Conservation (phyloP, 2,113 vertebrate genomes). For the Gasterosteus nipponicus region DNA sequence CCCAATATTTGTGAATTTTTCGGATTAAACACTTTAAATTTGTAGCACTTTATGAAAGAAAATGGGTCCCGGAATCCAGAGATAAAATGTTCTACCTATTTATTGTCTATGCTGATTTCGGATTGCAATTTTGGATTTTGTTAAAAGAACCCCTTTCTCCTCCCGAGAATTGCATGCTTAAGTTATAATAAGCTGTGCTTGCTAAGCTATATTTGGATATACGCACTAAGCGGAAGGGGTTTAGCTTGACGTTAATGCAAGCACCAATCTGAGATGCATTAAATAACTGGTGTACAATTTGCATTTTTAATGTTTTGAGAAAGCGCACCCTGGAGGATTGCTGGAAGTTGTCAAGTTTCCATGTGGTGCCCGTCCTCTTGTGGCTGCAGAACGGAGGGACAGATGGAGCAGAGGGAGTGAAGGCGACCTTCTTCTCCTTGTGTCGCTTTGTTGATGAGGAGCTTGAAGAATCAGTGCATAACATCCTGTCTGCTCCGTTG, state of each 20-base stretch:
- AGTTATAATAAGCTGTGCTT: neutral
- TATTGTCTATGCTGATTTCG: no score
- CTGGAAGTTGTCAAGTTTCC: constrained; percentile 10
- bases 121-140: neutral
- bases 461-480: constrained; percentile 73
- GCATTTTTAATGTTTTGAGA: constrained; percentile 5
- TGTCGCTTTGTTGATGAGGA: constrained; percentile 67
- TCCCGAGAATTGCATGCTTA: neutral
- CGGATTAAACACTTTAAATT: no score
- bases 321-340: constrained; percentile 3
- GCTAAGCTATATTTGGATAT: constrained; percentile 36
- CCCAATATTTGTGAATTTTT: no score
- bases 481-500: constrained; percentile 71
- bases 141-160: neutral
- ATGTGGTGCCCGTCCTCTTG: constrained; percentile 29
- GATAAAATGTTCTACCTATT: neutral
- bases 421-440: constrained; percentile 49
- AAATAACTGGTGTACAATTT: constrained; percentile 9
- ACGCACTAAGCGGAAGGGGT: constrained; percentile 11
- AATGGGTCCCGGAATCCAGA: neutral
- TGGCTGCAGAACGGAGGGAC: constrained; percentile 47
- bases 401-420: constrained; percentile 61
- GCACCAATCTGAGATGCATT: constrained; percentile 9
- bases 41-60: no score
- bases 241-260: neutral